These are phyloP conservation scores for Plutella xylostella DNA, from an alignment of 2,888 invertebrate species.

Conservation along the genomic window DNA sequence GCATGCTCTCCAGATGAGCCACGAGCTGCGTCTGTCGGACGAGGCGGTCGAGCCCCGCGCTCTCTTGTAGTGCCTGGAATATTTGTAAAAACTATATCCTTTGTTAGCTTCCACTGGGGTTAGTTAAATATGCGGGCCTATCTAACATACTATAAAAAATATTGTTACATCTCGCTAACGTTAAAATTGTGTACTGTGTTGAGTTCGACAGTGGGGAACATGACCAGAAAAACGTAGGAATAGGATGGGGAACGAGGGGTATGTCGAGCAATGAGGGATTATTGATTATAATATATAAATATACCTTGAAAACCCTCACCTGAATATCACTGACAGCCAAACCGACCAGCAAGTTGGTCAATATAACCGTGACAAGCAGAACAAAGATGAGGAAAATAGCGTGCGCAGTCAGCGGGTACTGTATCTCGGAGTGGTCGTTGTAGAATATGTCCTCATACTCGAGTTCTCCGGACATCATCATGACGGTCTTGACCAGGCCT, in stretches of 20 bases:
- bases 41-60: constrained; percentile 82
- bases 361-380: constrained; percentile 81
- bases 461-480: constrained; percentile 91
- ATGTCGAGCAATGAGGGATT: too few relatives aligned
- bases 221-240: too few relatives aligned
- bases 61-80: constrained; percentile 78
- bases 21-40: constrained; percentile 86
- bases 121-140: too few relatives aligned
- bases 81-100: background rate
- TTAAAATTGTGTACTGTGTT: too few relatives aligned
- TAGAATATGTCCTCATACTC: constrained; percentile 89
- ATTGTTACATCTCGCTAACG: too few relatives aligned
- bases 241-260: too few relatives aligned
- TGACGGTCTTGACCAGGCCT: constrained; percentile 80
- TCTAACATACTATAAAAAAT: too few relatives aligned
- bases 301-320: too few relatives aligned
- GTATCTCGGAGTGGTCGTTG: constrained; percentile 60
- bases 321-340: constrained; percentile 88
- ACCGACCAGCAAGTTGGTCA: constrained; percentile 87
- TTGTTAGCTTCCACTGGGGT: too few relatives aligned
- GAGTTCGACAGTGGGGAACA: too few relatives aligned
- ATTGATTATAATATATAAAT: too few relatives aligned
- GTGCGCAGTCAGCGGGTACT: constrained; percentile 80
- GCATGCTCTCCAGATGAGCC: constrained; percentile 83
- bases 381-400: constrained; percentile 82